Evolutionary conservation across 2,888 invertebrate species (phyloP).

Genomic region (Nephrotoma guestfalica): DNA sequence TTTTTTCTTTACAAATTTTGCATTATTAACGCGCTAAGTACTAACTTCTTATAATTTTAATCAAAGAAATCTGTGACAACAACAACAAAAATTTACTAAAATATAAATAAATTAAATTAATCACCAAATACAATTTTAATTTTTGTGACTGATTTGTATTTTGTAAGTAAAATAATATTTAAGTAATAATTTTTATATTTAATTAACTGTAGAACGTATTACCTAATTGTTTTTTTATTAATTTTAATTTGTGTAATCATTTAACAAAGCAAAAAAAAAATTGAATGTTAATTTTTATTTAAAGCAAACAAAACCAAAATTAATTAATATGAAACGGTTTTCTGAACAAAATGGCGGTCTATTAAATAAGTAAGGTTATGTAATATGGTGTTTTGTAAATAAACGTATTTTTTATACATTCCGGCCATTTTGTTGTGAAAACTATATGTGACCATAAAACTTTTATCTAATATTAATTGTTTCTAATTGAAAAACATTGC

Average conservation of each 20-base stretch:
- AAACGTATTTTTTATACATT: background rate
- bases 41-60: background rate
- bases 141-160: background rate
- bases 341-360: background rate
- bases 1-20: background rate
- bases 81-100: background rate
- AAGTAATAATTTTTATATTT: background rate
- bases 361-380: background rate
- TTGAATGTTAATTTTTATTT: background rate
- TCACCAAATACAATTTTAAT: background rate
- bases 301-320: background rate
- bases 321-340: background rate
- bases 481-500: background rate
- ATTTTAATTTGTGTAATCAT: background rate
- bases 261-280: background rate
- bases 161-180: background rate
- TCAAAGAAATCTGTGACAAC: background rate
- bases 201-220: background rate
- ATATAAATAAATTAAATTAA: background rate
- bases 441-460: background rate
- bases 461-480: background rate
- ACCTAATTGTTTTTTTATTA: background rate
- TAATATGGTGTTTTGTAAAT: background rate
- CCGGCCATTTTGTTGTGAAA: background rate
- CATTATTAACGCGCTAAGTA: background rate